A percentile compares a stretch with the other conserved stretches of the same genome.
Conservation (phyloP, 2,888 invertebrate species). For the Neuroscelio doddi region DNA sequence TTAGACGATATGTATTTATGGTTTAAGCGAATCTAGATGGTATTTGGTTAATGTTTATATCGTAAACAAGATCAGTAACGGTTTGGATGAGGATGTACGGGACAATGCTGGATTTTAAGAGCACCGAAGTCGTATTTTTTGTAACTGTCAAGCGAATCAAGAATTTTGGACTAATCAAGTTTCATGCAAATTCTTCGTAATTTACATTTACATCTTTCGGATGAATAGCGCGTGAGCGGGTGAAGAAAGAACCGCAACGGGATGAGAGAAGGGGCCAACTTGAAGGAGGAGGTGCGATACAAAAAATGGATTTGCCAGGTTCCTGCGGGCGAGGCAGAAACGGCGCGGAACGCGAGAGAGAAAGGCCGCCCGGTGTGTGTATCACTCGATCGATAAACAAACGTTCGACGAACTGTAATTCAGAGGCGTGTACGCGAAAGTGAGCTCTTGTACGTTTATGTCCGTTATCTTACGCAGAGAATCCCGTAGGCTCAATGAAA, state of each 20-base stretch:
- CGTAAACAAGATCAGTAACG: too few relatives aligned
- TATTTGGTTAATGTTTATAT: too few relatives aligned
- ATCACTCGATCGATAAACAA: conserved; percentile 49
- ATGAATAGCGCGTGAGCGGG: conserved; percentile 7
- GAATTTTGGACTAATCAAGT: too few relatives aligned
- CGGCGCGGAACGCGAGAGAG: conserved; percentile 47
- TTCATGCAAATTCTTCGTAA: conserved; percentile 15
- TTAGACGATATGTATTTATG: too few relatives aligned
- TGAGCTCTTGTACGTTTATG: conserved; percentile 9
- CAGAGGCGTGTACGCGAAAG: conserved; percentile 44
- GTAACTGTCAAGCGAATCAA: too few relatives aligned
- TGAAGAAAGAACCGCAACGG: not conserved
- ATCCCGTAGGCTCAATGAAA: not conserved
- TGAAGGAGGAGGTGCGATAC: conserved; percentile 15
- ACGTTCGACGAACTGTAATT: conserved; percentile 49
- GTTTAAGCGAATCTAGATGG: too few relatives aligned
- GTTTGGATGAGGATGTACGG: too few relatives aligned
- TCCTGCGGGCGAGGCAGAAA: conserved; percentile 45
- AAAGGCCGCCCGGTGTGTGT: conserved; percentile 46
- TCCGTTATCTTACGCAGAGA: conserved; percentile 3
- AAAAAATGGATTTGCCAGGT: conserved; percentile 48
- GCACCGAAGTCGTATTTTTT: too few relatives aligned
- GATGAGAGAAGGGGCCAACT: not conserved
- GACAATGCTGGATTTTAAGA: too few relatives aligned
- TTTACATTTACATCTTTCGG: conserved; percentile 1